A percentile compares a stretch with the other conserved stretches of the same genome.
Conservation (phyloP, 2,888 invertebrate species). For the Hypena proboscidalis region DNA sequence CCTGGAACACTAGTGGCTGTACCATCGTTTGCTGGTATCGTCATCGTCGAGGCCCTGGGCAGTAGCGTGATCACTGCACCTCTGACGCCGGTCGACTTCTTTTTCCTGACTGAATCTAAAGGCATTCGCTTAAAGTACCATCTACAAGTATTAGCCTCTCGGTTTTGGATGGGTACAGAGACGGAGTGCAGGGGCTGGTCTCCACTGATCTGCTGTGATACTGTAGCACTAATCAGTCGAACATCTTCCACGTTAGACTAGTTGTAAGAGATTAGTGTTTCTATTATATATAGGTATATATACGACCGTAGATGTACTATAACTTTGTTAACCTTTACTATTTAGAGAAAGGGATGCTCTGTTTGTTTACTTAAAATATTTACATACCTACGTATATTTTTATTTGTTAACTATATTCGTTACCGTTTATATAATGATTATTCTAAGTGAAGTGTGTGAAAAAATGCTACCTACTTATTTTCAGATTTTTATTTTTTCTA, state of each 20-base stretch:
- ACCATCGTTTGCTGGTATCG: slow-evolving; percentile 48
- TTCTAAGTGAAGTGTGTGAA: slow-evolving; percentile 80
- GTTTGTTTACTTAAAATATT: slow-evolving; percentile 75
- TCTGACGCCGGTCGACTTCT: slow-evolving; percentile 33
- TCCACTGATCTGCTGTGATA: slow-evolving; percentile 82
- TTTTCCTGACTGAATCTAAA: slow-evolving; percentile 43
- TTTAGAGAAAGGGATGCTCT: slow-evolving; percentile 73
- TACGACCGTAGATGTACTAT: slow-evolving; percentile 71
- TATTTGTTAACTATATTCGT: slow-evolving; percentile 74
- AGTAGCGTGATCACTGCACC: slow-evolving; percentile 42
- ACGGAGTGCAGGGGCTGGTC: slow-evolving; percentile 61
- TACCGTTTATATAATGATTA: slow-evolving; percentile 74
- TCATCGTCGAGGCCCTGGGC: slow-evolving; percentile 43
- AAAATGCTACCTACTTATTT: slow-evolving; percentile 84
- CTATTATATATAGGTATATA: slow-evolving; percentile 68
- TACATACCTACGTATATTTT: slow-evolving; percentile 69
- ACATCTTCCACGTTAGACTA: slow-evolving; percentile 81
- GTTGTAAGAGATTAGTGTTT: slow-evolving; percentile 80
- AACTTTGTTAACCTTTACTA: slow-evolving; percentile 81
- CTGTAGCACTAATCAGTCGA: slow-evolving; percentile 76
- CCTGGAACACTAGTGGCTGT: slow-evolving; percentile 30
- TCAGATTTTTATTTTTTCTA: slow-evolving; percentile 85
- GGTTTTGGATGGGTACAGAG: slow-evolving; percentile 43
- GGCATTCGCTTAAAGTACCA: slow-evolving; percentile 11
- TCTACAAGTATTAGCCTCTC: slow-evolving; percentile 23